Percentiles rank a stretch among this genome's conserved stretches.
Evolutionary conservation across 2,113 vertebrate genomes (phyloP).

Genomic region (Acinonyx jubatus): DNA sequence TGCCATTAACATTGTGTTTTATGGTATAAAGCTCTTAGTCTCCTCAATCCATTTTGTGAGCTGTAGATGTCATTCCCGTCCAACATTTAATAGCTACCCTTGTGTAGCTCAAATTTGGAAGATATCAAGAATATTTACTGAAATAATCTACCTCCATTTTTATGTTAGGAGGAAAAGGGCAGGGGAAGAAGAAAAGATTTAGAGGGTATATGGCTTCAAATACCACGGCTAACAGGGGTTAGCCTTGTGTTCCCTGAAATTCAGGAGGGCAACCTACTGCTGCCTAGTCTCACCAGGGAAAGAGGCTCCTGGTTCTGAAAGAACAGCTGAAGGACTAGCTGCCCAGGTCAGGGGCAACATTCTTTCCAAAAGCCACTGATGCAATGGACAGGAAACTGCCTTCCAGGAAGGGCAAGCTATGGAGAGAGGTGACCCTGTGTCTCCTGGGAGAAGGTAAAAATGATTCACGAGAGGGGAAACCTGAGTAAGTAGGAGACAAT

Average conservation of each 20-base stretch:
- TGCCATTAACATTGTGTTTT: background rate
- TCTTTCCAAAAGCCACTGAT: background rate
- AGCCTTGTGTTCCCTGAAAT: background rate
- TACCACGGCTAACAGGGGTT: background rate
- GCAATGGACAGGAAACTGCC: background rate
- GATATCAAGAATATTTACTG: background rate
- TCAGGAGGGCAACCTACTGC: background rate
- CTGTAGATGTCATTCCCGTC: background rate
- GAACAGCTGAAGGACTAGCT: background rate
- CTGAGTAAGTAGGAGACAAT: background rate
- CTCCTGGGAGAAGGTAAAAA: slow-evolving; percentile 9
- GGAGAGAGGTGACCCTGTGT: background rate
- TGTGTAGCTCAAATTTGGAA: slow-evolving; percentile 9
- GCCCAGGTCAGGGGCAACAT: background rate
- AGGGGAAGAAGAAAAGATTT: background rate
- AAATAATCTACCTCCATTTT: slow-evolving; percentile 18
- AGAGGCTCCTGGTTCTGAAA: background rate
- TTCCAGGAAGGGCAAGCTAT: background rate
- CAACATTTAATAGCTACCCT: slow-evolving; percentile 31
- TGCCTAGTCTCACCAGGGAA: background rate
- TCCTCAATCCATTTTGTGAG: slow-evolving; percentile 2
- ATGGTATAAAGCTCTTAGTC: background rate
- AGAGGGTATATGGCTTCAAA: background rate
- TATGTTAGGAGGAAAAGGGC: background rate
- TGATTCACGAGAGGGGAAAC: background rate